Conservation (phyloP, 2,113 vertebrate species). For the Butorides virescens region DNA sequence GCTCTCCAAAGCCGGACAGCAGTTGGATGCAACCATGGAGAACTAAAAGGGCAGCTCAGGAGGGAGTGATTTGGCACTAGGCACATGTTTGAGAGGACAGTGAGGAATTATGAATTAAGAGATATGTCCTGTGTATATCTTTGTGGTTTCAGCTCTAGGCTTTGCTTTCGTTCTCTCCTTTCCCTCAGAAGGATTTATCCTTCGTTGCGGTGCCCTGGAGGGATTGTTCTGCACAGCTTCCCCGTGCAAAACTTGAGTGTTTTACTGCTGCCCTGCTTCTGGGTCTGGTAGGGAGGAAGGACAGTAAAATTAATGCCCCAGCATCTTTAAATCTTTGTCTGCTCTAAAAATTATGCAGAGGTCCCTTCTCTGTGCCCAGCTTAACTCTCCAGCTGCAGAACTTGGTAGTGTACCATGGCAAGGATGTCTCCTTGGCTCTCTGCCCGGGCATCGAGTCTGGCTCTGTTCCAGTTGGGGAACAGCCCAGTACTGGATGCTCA, state of each 20-base stretch:
- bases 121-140: neutral
- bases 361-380: neutral
- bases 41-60: neutral
- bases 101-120: neutral
- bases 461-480: constrained; percentile 18
- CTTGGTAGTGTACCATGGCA: neutral
- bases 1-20: neutral
- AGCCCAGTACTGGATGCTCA: constrained; percentile 7
- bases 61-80: neutral
- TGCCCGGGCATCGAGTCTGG: neutral
- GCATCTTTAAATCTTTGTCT: neutral
- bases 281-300: neutral
- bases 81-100: neutral
- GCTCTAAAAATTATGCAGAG: neutral
- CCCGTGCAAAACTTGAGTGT: neutral
- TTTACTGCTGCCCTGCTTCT: neutral
- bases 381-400: neutral
- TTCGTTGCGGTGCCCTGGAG: neutral
- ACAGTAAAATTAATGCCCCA: neutral
- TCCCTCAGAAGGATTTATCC: neutral
- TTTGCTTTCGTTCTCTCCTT: neutral
- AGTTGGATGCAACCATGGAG: neutral
- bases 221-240: neutral
- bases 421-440: constrained; percentile 7
- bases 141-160: neutral